A percentile compares a stretch with the other conserved stretches of the same genome.
These are phyloP conservation scores for Neogobius melanostomus DNA, from an alignment of 2,113 vertebrate genomes.

Conservation along the genomic window DNA sequence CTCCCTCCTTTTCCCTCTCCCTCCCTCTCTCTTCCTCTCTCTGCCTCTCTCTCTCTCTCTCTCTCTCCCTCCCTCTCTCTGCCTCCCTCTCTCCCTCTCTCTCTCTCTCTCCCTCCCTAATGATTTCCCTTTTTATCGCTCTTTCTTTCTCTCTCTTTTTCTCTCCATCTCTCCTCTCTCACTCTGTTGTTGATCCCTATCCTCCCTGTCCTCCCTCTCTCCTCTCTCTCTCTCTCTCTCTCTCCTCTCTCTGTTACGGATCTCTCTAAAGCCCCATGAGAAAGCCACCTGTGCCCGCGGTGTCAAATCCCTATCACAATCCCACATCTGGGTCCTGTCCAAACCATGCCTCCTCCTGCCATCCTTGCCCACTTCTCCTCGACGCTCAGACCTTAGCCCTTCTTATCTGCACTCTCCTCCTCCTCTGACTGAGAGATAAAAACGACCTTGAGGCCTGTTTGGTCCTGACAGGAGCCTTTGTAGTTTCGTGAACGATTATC, in stretches of 20 bases:
- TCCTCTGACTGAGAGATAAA: slow-evolving; percentile 32
- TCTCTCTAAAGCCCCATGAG: slow-evolving; percentile 31
- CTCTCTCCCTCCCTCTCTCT: neutral
- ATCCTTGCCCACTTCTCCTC: slow-evolving; percentile 39
- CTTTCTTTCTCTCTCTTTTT: too few species aligned
- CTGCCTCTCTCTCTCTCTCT: neutral
- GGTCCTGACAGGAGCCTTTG: slow-evolving; percentile 42
- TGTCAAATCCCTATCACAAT: slow-evolving; percentile 43
- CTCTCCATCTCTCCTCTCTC: too few species aligned
- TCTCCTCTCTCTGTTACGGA: slow-evolving; percentile 11
- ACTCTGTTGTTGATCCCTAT: neutral
- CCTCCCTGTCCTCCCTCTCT: neutral
- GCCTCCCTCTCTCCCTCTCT: neutral
- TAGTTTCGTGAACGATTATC: slow-evolving; percentile 39
- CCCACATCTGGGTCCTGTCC: slow-evolving; percentile 48
- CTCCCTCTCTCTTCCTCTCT: neutral
- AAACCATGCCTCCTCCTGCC: slow-evolving; percentile 55
- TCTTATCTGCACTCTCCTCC: slow-evolving; percentile 56
- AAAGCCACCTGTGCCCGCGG: slow-evolving; percentile 23
- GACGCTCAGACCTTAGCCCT: slow-evolving; percentile 36
- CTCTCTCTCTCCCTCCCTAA: neutral
- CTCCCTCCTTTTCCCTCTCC: neutral
- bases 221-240: neutral
- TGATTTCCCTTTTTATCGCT: neutral
- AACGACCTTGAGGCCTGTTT: slow-evolving; percentile 49